These are phyloP conservation scores for Bambusicola thoracicus DNA, from an alignment of 2,113 vertebrate species.

Conservation along the genomic window DNA sequence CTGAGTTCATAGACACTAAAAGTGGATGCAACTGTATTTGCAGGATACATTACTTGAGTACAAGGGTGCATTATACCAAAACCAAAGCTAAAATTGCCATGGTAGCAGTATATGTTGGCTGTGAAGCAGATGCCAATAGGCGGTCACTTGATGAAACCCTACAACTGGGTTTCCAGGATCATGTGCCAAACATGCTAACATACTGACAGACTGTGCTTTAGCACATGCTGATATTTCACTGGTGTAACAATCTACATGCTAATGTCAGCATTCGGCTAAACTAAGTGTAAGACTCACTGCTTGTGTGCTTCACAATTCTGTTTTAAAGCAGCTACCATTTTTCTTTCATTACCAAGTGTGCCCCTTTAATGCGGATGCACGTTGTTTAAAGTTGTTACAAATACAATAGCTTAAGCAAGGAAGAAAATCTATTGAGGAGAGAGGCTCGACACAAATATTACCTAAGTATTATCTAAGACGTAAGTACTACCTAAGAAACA, in stretches of 20 bases:
- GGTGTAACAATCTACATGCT: not conserved
- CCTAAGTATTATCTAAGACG: not conserved
- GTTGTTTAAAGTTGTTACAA: not conserved
- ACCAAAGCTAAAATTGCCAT: not conserved
- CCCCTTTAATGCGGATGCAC: not conserved
- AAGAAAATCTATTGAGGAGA: not conserved
- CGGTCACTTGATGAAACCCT: not conserved
- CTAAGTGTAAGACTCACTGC: not conserved
- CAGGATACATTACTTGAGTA: not conserved
- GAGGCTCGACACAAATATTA: not conserved
- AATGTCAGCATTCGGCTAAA: not conserved
- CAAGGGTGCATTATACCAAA: not conserved
- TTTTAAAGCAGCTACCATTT: not conserved
- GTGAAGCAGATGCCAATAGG: not conserved
- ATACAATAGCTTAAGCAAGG: not conserved
- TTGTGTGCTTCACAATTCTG: not conserved
- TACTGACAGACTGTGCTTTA: not conserved
- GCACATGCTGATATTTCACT: not conserved
- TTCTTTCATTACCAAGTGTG: not conserved
- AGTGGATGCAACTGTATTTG: not conserved
- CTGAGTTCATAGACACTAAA: not conserved
- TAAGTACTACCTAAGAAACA: not conserved
- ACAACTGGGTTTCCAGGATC: not conserved
- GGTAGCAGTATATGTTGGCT: not conserved
- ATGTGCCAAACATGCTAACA: not conserved